Evolutionary conservation across 1,140 invertebrate genomes (phyloP).

Genomic region (Cephus cinctus): DNA sequence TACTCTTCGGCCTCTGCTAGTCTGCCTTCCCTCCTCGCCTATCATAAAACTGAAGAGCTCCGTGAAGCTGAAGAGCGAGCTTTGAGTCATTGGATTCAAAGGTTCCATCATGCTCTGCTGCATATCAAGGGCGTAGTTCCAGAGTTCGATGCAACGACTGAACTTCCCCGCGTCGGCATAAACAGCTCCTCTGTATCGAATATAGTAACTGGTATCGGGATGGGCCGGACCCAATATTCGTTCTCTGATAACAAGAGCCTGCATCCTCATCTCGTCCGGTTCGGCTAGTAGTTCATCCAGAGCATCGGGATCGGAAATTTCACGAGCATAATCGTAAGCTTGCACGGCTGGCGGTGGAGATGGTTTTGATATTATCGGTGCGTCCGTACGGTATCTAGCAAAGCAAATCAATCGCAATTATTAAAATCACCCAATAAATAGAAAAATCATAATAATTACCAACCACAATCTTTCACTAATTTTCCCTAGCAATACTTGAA

Average conservation of each 20-base stretch:
- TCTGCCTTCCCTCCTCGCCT: slow-evolving; percentile 69
- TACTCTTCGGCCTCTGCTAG: slow-evolving; percentile 69
- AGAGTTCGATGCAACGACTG: slow-evolving; percentile 85
- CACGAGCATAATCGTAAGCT: slow-evolving; percentile 85
- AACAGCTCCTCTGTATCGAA: slow-evolving; percentile 88
- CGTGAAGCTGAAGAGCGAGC: slow-evolving; percentile 88
- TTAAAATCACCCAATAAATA: too few species aligned
- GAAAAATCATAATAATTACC: too few species aligned
- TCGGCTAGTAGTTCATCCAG: slow-evolving; percentile 86
- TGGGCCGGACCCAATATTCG: slow-evolving; percentile 88
- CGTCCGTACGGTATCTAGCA: slow-evolving; percentile 59
- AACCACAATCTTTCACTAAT: too few species aligned
- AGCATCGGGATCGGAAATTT: slow-evolving; percentile 75
- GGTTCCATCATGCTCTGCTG: slow-evolving; percentile 90
- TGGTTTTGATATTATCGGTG: slow-evolving; percentile 67
- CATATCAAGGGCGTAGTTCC: slow-evolving; percentile 97
- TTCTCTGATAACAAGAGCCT: slow-evolving; percentile 90
- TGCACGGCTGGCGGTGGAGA: slow-evolving; percentile 67
- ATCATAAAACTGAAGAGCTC: slow-evolving; percentile 96
- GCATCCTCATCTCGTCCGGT: slow-evolving; percentile 95
- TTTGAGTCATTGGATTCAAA: slow-evolving; percentile 93
- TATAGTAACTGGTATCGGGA: slow-evolving; percentile 95
- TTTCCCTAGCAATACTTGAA: too few species aligned
- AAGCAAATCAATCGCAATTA: not conserved
- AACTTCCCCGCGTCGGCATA: slow-evolving; percentile 95